Percentiles rank a stretch among this genome's conserved stretches.
Conservation (phyloP, 2,888 invertebrate species). For the Metellina segmentata region DNA sequence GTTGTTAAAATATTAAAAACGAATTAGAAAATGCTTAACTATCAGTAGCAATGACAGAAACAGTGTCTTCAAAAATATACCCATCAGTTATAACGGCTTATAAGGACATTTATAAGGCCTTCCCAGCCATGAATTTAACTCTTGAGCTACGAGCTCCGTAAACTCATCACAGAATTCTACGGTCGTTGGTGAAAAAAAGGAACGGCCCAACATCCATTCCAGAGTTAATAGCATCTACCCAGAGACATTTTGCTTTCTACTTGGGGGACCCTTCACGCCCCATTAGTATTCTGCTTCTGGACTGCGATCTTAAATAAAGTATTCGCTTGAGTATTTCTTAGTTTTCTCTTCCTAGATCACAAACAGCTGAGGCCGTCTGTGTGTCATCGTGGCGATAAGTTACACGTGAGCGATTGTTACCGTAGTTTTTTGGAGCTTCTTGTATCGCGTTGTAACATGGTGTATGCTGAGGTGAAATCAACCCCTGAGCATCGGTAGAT, state of each 20-base stretch:
- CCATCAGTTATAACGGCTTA: not conserved
- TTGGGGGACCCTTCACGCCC: slow-evolving; percentile 28
- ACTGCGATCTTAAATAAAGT: slow-evolving; percentile 46
- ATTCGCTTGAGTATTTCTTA: slow-evolving; percentile 23
- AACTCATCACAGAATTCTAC: not conserved
- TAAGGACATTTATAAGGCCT: not conserved
- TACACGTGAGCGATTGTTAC: not conserved
- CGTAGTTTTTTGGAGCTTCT: not conserved
- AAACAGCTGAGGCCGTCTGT: slow-evolving; percentile 8
- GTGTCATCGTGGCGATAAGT: not conserved
- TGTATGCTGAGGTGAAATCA: too few species aligned
- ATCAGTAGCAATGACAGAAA: not conserved
- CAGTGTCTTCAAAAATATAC: not conserved
- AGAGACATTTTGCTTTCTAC: slow-evolving; percentile 32
- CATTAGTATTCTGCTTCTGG: slow-evolving; percentile 56
- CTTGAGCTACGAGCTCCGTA: not conserved
- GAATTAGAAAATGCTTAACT: too few species aligned
- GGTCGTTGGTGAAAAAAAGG: not conserved
- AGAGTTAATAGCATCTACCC: slow-evolving; percentile 43
- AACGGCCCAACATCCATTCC: not conserved
- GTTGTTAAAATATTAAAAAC: too few species aligned
- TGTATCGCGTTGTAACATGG: too few species aligned
- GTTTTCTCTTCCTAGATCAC: not conserved
- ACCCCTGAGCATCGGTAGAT: not conserved
- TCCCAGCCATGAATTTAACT: not conserved